A percentile compares a stretch with the other conserved stretches of the same genome.
These are phyloP conservation scores for Papilio elwesi DNA, from an alignment of 2,888 invertebrate species.

Conservation along the genomic window DNA sequence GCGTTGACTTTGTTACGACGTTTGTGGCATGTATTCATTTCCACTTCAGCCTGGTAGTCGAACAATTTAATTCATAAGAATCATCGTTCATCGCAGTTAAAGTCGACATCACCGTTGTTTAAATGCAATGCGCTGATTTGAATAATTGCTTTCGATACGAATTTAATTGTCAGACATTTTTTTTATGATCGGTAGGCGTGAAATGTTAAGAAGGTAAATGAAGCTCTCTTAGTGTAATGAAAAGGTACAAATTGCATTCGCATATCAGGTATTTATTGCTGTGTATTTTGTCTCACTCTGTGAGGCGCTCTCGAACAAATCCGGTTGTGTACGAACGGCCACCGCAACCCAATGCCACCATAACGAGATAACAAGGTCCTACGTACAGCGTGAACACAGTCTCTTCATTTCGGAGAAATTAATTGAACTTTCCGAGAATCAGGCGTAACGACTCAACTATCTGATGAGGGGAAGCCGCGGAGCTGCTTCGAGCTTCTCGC, in stretches of 20 bases:
- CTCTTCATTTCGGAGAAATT: slow-evolving; percentile 73
- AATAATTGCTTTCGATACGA: slow-evolving; percentile 17
- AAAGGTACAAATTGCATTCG: slow-evolving; percentile 51
- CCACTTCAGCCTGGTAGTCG: not conserved
- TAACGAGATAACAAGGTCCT: slow-evolving; percentile 62
- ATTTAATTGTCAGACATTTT: slow-evolving; percentile 28
- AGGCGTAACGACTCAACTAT: slow-evolving; percentile 69
- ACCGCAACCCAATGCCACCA: slow-evolving; percentile 62
- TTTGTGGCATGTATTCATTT: slow-evolving; percentile 16
- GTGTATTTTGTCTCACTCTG: slow-evolving; percentile 51
- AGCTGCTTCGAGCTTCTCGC: slow-evolving; percentile 38
- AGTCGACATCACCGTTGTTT: not conserved
- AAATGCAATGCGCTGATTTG: slow-evolving; percentile 7
- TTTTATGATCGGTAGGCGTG: slow-evolving; percentile 14
- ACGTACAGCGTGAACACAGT: slow-evolving; percentile 61
- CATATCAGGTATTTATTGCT: slow-evolving; percentile 49
- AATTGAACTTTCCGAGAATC: slow-evolving; percentile 73
- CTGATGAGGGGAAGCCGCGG: slow-evolving; percentile 58
- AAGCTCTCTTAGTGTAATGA: slow-evolving; percentile 49
- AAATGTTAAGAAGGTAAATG: slow-evolving; percentile 46
- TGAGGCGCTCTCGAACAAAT: slow-evolving; percentile 51
- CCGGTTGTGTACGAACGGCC: slow-evolving; percentile 65
- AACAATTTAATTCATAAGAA: slow-evolving; percentile 5
- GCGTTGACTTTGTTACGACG: slow-evolving; percentile 30
- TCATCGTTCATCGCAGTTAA: slow-evolving; percentile 13